These are phyloP conservation scores for Sylvia atricapilla DNA, from an alignment of 2,113 vertebrate species.

Conservation along the genomic window DNA sequence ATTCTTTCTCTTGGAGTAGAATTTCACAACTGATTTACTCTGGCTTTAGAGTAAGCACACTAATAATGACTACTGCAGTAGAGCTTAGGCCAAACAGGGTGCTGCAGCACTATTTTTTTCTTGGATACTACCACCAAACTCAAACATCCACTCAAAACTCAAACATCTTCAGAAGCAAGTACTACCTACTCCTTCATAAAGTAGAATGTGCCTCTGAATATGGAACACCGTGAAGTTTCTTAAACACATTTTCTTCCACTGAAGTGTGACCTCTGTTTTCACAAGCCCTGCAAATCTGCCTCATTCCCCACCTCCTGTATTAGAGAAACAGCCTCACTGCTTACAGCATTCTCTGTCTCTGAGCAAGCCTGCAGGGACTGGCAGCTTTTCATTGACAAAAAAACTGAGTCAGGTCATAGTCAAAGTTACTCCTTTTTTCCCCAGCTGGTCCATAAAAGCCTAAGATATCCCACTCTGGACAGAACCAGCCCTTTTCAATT, in stretches of 20 bases:
- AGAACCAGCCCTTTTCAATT: neutral
- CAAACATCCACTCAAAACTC: neutral
- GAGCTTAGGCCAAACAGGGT: neutral
- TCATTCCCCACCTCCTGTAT: neutral
- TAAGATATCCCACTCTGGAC: neutral
- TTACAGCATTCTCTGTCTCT: neutral
- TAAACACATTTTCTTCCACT: neutral
- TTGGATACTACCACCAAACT: neutral
- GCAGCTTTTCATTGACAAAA: slow-evolving; percentile 4
- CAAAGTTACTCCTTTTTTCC: neutral
- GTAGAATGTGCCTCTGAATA: neutral
- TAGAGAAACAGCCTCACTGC: neutral
- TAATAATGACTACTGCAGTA: neutral
- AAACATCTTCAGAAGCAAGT: neutral
- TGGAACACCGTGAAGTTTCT: neutral
- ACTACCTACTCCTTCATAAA: neutral
- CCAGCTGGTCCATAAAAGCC: neutral
- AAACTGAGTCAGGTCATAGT: neutral
- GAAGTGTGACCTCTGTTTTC: neutral
- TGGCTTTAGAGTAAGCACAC: neutral
- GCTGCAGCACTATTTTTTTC: neutral
- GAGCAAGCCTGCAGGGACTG: neutral
- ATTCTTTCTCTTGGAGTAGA: neutral
- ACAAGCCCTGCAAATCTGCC: neutral
- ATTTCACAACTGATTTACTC: neutral